A percentile compares a stretch with the other conserved stretches of the same genome.
Conservation (phyloP, 53 echinoderm and acorn worm genomes). For the Arbacia lixula region DNA sequence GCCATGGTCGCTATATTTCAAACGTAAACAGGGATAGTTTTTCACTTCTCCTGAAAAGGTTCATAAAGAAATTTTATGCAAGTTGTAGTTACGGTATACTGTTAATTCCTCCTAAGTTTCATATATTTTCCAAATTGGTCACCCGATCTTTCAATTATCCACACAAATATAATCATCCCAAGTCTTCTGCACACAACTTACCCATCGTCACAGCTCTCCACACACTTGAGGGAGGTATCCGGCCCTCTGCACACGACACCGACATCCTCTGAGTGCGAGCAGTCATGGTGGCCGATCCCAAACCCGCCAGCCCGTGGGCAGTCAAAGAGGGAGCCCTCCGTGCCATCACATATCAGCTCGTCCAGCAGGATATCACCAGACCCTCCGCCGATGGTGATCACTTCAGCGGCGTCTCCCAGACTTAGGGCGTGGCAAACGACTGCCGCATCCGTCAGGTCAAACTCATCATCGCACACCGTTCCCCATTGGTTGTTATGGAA, state of each 20-base stretch:
- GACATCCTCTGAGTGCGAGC: constrained; percentile 86
- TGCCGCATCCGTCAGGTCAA: constrained; percentile 77
- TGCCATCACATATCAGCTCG: constrained; percentile 80
- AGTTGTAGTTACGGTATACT: too few species aligned
- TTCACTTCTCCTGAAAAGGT: too few species aligned
- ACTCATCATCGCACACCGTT: constrained; percentile 89
- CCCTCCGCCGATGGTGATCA: constrained; percentile 62
- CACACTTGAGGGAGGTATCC: constrained; percentile 82
- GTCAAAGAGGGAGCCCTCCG: constrained; percentile 62
- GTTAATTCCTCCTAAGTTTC: too few species aligned
- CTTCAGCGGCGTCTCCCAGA: constrained; percentile 68
- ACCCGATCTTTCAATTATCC: too few species aligned
- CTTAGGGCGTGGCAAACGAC: constrained; percentile 85
- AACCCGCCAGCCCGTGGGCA: constrained; percentile 52
- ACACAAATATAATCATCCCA: too few species aligned
- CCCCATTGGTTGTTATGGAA: constrained; percentile 82
- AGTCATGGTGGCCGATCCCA: constrained; percentile 74
- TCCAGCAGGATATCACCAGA: constrained; percentile 79
- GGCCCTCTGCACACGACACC: constrained; percentile 87
- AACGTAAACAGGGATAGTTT: too few species aligned
- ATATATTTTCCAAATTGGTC: too few species aligned
- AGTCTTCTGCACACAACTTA: constrained; percentile 55
- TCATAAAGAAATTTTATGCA: too few species aligned
- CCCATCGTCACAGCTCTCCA: constrained; percentile 83
- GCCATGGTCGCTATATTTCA: too few species aligned